Base-by-base conservation (phyloP, 2,888 invertebrate genomes). In the Campoplex capitator region DNA sequence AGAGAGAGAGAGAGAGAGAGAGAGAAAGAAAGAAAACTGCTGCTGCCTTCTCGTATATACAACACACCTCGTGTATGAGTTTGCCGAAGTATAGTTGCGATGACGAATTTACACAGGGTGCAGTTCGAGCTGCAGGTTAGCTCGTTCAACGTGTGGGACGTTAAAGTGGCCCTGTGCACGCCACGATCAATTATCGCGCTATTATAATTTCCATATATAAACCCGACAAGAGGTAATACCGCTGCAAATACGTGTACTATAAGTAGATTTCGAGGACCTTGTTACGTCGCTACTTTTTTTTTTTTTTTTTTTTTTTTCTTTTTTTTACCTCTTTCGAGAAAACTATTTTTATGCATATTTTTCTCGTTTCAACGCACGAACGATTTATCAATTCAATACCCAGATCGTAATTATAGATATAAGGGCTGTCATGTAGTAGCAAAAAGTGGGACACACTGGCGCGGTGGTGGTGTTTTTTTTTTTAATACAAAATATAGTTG, bases 171-270 rank as follows among this genome's bases (percentile, higher is more conserved):
- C 87, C 71, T 75, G 84, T 87, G 82, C 87, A 87, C 87, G 87
- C 87, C 87, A 84, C 67, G 84, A 87, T 87, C 87, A 87, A 87
- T 87, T 87, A 87, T 87, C 84, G 82, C 78, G 87, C 82, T 82
- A 87, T 87, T 87, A 84, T 84, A 82, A 84, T 87, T 87, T 82
- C 56, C 82, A 82, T 84, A 78, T 67, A 75, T 70, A 78, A 65
- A 83, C 67, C 35, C 35, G 32, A 70, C 56, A 45, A 82, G 62
- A 62, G 77, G 45, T 45, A 76, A 38, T 84, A 84, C 82, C 75
- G 87, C 70, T 38, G n/a, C 35, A 42, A 76, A 62, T 73, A 54
- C 38, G 9, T 84, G 48, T 70, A 23, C 84, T 67, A 79, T 68
- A 75, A 79, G 82, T 82, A 71, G 65, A 65, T 71, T 84, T 75